Base-by-base conservation (phyloP, 2,888 invertebrate species). In the Hyposoter didymator region DNA sequence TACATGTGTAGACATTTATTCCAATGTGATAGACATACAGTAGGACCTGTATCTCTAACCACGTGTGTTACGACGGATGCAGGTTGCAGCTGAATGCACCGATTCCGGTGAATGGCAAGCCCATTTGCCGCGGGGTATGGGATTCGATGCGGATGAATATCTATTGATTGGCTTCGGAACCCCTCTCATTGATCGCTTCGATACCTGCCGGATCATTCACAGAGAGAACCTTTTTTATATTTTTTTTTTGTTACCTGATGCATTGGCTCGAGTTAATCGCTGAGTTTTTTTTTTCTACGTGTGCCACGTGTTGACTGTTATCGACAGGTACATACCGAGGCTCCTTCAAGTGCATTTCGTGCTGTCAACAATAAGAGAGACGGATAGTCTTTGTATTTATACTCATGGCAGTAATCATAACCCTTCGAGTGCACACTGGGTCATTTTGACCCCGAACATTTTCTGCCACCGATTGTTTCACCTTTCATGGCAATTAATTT, bases 81-180 rank as follows among this genome's bases (percentile, higher is more conserved):
- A 84, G 87, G 84, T 88, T 91, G 90, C 90, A 89, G 89, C 88
- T 91, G 91, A 92, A 91, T 92, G 91, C 92, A 91, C 76, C 90
- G 89, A 86, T 84, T 84, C 84, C 86, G n/a, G 83, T 87, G 78
- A 90, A 90, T 92, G 90, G 89, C 59, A 75, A 75, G 69, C 74
- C 66, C 79, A 66, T 67, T 67, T 76, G 85, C 82, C 83, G 64
- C 43, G 69, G 78, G 81, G 84, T 90, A 89, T 39, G 89, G 89
- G 87, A 89, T 89, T 90, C 93, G 92, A 92, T 92, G 88, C 89
- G 93, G 93, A 92, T 93, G 92, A 92, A 93, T 92, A 92, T 93
- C 92, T 92, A 92, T 93, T 93, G 93, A 93, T 93, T 93, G 92
- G 89, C 86, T 86, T 90, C 39, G 22, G 81, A 83, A 75, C 86